Evolutionary conservation across 2,113 vertebrate species (phyloP), one percentile per base, ranked within the genome.

Genomic region (Macaca nemestrina): DNA sequence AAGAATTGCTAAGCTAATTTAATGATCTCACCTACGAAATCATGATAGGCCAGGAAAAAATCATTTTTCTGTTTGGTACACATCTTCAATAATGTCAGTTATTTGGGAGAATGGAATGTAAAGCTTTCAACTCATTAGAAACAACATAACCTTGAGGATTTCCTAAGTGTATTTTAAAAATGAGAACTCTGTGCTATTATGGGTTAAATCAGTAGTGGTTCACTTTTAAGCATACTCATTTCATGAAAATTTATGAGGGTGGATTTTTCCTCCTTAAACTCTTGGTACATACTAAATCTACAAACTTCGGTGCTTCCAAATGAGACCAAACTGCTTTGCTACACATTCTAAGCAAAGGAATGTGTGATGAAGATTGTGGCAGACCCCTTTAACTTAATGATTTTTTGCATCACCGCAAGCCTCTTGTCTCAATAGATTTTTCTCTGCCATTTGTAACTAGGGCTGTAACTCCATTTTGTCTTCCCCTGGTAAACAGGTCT

Each of bases 181-280:
- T 16, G 25, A 70, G 48, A 17, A 18, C 45, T 40, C 75, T 72
- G 27, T 8, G n/a, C 61, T 20, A 6, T 3, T 5, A 5, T 0
- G n/a, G 20, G 52, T 70, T 52, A 23, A 72, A 7, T 72, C 7
- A 0, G 18, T 50, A 7, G 1, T 2, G 13, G 61, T 25, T 92
- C 59, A 22, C 35, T 45, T 85, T 55, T 27, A 45, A 82, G 85
- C 18, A 27, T 16, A 4, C 52, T 92, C 12, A 3, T 8, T 64
- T 78, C 76, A 52, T 48, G 59, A 64, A 78, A 59, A 72, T 88
- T 38, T 61, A 95, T 38, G 78, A 84, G 35, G 43, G 40, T 79
- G 70, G 5, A 45, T 38, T 40, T 40, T 14, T 35, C 25, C 45
- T 55, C n/a, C 23, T 70, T 45, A 7, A 38, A 48, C 25, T 18